phyloP scores from a whole-genome alignment of 2,888 invertebrate genomes.

The Drosophila austrosaltans region DNA sequence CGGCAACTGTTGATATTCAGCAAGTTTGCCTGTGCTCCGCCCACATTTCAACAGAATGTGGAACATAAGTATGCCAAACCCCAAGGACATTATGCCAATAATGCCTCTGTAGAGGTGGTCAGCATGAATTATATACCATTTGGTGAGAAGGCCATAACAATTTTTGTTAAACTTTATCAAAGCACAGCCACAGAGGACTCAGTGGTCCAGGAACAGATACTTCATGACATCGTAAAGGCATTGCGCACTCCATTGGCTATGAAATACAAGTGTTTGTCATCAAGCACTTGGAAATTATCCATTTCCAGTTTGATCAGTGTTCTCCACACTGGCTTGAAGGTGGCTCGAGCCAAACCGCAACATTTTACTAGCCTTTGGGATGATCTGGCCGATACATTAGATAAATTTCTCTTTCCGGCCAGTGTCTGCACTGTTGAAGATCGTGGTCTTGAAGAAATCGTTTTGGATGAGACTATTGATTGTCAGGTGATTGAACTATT shows the following conservation, averaged over 20 bases:
- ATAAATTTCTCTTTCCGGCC: slow-evolving; percentile 95
- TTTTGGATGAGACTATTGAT: slow-evolving; percentile 91
- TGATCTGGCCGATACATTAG: slow-evolving; percentile 92
- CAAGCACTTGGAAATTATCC: slow-evolving; percentile 92
- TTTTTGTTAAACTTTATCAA: slow-evolving; percentile 90
- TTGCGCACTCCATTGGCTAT: slow-evolving; percentile 89
- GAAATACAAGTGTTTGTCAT: slow-evolving; percentile 92
- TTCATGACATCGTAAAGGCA: slow-evolving; percentile 88
- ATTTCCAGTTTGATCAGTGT: slow-evolving; percentile 90
- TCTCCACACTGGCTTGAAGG: slow-evolving; percentile 92
- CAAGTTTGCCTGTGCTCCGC: slow-evolving; percentile 89
- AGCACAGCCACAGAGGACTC: slow-evolving; percentile 88
- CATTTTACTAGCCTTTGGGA: slow-evolving; percentile 93
- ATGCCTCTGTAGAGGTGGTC: slow-evolving; percentile 88
- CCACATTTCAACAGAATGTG: slow-evolving; percentile 82
- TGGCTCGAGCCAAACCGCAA: slow-evolving; percentile 91
- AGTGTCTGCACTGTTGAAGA: slow-evolving; percentile 85
- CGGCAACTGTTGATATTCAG: slow-evolving; percentile 87
- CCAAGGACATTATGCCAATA: slow-evolving; percentile 78
- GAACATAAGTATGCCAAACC: slow-evolving; percentile 85
- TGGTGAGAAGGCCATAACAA: slow-evolving; percentile 90
- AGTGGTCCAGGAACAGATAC: slow-evolving; percentile 89
- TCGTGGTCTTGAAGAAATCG: slow-evolving; percentile 86
- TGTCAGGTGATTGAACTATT: slow-evolving; percentile 92
- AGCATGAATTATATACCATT: slow-evolving; percentile 94